These are phyloP conservation scores for Drosophila malerkotliana DNA, from an alignment of 1,140 invertebrate species.

Conservation along the genomic window DNA sequence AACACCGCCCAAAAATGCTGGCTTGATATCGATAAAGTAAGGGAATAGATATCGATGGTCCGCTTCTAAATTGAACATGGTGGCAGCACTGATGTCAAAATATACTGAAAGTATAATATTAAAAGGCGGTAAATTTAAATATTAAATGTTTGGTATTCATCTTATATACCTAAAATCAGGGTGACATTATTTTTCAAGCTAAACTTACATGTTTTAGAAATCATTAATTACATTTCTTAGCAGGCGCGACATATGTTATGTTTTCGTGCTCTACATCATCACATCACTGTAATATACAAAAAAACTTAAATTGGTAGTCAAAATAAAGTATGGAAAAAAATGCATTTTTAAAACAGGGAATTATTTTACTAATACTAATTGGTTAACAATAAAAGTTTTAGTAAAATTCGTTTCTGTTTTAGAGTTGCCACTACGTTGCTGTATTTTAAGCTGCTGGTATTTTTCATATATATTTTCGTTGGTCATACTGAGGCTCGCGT, in stretches of 20 bases:
- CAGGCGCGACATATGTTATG: too few relatives aligned
- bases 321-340: too few relatives aligned
- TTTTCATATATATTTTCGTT: background rate
- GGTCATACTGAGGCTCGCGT: slow-evolving; percentile 32
- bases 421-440: background rate
- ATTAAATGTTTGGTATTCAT: background rate
- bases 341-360: too few relatives aligned
- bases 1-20: slow-evolving; percentile 59
- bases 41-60: slow-evolving; percentile 21
- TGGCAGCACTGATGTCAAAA: slow-evolving; percentile 2
- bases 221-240: too few relatives aligned
- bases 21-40: slow-evolving; percentile 37
- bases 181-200: too few relatives aligned
- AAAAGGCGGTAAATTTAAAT: background rate
- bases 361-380: too few relatives aligned
- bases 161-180: too few relatives aligned
- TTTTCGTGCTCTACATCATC: too few relatives aligned
- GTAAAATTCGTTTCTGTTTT: background rate
- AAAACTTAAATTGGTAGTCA: too few relatives aligned
- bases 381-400: too few relatives aligned
- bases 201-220: too few relatives aligned
- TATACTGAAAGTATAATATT: background rate
- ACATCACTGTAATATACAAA: too few relatives aligned
- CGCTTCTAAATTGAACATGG: background rate
- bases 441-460: slow-evolving; percentile 3